Percentiles rank a stretch among this genome's conserved stretches.
These are phyloP conservation scores for Halisarca cf. caerulea DNA, from an alignment of 37 sponge, comb jelly and placozoan species.

Conservation along the genomic window DNA sequence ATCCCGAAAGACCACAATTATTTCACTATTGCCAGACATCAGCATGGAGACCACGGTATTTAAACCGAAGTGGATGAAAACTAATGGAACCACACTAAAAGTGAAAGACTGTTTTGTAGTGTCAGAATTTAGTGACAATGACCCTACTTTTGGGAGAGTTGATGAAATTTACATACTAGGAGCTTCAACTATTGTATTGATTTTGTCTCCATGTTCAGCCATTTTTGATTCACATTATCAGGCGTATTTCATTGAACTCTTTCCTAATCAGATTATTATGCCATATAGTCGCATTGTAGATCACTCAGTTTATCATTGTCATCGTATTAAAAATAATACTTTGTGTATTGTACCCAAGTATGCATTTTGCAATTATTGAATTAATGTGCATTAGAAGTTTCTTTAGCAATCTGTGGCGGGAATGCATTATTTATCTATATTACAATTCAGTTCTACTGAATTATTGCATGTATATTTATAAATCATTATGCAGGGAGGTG, in stretches of 20 bases:
- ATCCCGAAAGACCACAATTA: not conserved
- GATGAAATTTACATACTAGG: constrained; percentile 23
- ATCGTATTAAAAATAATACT: no score
- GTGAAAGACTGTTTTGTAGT: constrained; percentile 12
- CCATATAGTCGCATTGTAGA: no score
- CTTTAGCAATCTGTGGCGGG: no score
- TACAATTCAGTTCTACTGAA: no score
- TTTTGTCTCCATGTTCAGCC: not conserved
- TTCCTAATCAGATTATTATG: constrained; percentile 5
- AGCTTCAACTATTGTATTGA: not conserved
- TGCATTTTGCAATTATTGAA: no score
- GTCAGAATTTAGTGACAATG: constrained; percentile 28
- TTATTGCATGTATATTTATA: no score
- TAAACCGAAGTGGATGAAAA: constrained; percentile 29
- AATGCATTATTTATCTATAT: no score
- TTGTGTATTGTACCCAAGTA: no score
- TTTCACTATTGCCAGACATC: not conserved
- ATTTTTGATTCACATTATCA: constrained; percentile 53
- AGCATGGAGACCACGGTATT: constrained; percentile 4
- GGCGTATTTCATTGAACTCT: constrained; percentile 25
- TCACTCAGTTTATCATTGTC: no score
- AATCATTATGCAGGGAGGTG: no score
- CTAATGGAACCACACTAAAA: not conserved
- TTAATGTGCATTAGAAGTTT: no score
- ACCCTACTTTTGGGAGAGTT: constrained; percentile 35